Conservation (phyloP, 2,888 invertebrate species). For the Tachina lurida region DNA sequence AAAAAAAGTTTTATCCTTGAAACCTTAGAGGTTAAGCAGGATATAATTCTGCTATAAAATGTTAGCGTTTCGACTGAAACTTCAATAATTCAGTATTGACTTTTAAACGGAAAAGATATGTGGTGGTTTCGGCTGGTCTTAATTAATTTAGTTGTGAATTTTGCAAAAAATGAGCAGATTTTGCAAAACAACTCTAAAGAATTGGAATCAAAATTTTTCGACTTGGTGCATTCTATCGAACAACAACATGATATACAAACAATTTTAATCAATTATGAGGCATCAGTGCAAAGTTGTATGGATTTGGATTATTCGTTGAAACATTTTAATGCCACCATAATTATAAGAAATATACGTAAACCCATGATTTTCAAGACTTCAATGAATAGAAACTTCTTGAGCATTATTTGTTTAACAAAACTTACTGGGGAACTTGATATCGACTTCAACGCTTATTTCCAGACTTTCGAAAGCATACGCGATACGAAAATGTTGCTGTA, state of each 20-base stretch:
- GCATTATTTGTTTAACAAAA: neutral
- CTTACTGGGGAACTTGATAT: neutral
- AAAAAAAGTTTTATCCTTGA: no score
- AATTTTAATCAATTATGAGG: slow-evolving; percentile 8
- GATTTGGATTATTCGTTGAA: slow-evolving; percentile 14
- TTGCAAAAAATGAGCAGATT: no score
- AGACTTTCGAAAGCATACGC: neutral
- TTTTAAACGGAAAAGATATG: neutral
- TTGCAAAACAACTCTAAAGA: no score
- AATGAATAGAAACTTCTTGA: no score
- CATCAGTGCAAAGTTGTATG: slow-evolving; percentile 15
- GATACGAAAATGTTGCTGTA: slow-evolving; percentile 21
- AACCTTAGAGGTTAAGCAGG: no score
- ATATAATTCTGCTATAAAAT: neutral
- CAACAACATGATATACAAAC: no score
- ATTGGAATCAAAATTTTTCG: no score
- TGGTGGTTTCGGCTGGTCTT: no score
- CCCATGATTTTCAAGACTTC: no score
- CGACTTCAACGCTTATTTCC: neutral
- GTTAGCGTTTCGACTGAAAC: neutral
- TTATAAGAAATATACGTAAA: no score
- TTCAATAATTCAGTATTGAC: neutral
- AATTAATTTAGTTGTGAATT: no score
- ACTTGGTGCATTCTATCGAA: no score
- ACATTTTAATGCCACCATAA: neutral